Conservation (phyloP, 2,888 invertebrate species). For the Nebria salina region DNA sequence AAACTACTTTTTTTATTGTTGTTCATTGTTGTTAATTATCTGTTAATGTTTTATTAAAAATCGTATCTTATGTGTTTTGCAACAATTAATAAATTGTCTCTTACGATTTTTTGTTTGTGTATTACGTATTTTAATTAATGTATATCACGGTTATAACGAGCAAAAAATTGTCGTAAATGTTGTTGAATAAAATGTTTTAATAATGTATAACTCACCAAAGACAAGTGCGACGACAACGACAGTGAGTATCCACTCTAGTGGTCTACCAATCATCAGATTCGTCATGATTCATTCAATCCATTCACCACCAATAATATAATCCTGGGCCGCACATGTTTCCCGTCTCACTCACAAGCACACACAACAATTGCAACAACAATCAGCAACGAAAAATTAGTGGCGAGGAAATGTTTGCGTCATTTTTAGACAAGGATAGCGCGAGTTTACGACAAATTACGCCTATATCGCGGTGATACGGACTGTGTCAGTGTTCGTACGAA, state of each 20-base stretch:
- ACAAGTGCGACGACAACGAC: slow-evolving; percentile 14
- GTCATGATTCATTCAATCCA: not conserved
- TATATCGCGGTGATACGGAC: not conserved
- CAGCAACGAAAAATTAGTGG: not conserved
- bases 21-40: too few species aligned
- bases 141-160: too few species aligned
- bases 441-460: not conserved
- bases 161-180: too few species aligned
- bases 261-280: not conserved
- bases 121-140: too few species aligned
- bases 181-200: too few species aligned
- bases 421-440: not conserved
- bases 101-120: too few species aligned
- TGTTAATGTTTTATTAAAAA: too few species aligned
- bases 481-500: not conserved
- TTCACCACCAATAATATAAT: not conserved
- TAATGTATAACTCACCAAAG: slow-evolving; percentile 22
- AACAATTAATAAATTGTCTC: too few species aligned
- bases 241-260: slow-evolving; percentile 16
- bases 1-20: too few species aligned
- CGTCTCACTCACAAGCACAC: not conserved
- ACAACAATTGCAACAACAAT: not conserved
- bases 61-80: too few species aligned
- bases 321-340: not conserved
- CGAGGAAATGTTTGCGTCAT: not conserved